Evolutionary conservation across 2,113 vertebrate species (phyloP).

Genomic region (Dendrocopos noguchii): DNA sequence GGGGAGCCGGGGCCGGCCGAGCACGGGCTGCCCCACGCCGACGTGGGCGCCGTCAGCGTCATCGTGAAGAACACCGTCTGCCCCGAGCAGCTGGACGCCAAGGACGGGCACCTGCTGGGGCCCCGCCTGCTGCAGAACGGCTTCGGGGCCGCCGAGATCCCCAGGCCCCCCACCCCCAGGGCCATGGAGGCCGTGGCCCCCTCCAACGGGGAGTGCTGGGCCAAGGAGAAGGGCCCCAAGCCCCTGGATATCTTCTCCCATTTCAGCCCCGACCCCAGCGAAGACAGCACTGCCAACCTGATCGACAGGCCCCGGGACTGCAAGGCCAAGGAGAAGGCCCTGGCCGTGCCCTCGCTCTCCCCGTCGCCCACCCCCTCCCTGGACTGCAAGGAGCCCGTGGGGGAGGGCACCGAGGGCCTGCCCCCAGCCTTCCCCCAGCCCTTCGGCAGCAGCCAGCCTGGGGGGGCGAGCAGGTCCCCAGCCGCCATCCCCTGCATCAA

Average conservation of each 20-base stretch:
- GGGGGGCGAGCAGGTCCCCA: fast-evolving
- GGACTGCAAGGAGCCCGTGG: slow-evolving; percentile 26
- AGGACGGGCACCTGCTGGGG: slow-evolving; percentile 5
- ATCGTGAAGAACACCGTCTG: slow-evolving; percentile 94
- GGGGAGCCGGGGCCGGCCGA: slow-evolving; percentile 57
- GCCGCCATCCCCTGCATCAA: not conserved
- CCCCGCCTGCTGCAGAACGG: slow-evolving; percentile 76
- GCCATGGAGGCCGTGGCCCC: not conserved
- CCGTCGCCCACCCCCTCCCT: not conserved
- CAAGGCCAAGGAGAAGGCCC: slow-evolving; percentile 45
- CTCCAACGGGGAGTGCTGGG: slow-evolving; percentile 69
- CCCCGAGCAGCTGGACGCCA: slow-evolving; percentile 79
- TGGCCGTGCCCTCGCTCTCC: slow-evolving; percentile 63
- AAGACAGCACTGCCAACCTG: slow-evolving; percentile 14
- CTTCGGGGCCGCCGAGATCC: slow-evolving; percentile 61
- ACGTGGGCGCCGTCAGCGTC: slow-evolving; percentile 90
- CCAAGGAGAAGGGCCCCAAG: slow-evolving; percentile 64
- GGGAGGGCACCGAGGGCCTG: not conserved
- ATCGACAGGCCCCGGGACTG: slow-evolving; percentile 40
- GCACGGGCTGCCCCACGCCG: slow-evolving; percentile 67
- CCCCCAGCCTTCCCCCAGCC: fast-evolving
- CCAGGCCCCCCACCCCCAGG: slow-evolving; percentile 20
- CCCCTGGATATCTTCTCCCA: slow-evolving; percentile 74
- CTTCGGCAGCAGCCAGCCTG: not conserved
- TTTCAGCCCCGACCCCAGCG: slow-evolving; percentile 54